Base-by-base conservation (phyloP, 2,797 vertebrate species). In the Pseudomugil tenellus region DNA sequence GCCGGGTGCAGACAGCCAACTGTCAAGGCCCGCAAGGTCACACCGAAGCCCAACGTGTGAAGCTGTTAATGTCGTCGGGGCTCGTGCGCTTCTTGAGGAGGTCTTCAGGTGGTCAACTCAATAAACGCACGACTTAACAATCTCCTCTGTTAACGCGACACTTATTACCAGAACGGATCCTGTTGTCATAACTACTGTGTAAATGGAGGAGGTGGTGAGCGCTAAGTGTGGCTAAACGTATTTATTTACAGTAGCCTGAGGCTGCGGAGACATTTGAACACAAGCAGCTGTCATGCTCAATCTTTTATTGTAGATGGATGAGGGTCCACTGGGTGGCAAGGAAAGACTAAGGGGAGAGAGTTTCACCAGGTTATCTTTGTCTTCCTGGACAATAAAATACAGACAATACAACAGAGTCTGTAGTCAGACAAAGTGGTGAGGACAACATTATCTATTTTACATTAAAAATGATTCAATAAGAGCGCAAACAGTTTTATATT, bases 331-430 rank as follows among this genome's bases (percentile, higher is more conserved):
- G 64, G 72, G 76, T 75, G 63, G 19, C 55, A 73, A 62, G 56
- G 54, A 56, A 62, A 39, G 60, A 59, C 56, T 54, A 54, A 0
- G 12, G 29, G 61, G 59, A 61, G 65, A 70, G 55, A 77, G 67
- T 76, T 80, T 83, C 72, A 82, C 81, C 84, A 64, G 74, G 79
- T 75, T 83, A 88, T 87, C 84, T 87, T 85, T 79, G 74, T 77
- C 78, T 58, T 70, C 64, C 55, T 75, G 69, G 32, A 71, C 6
- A 85, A 70, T 53, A 61, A 60, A 72, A 66, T 58, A 58, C 28
- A 62, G 46, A 74, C 63, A 66, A 72, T 58, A 51, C 26, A 41
- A 41, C 23, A 41, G 14, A n/a, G 35, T 53, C 37, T 67, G 39
- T 31, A 57, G 65, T 57, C 46, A 72, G n/a, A n/a, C n/a, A n/a